Conservation (phyloP, 2,888 invertebrate species). For the Scotopteryx bipunctaria region DNA sequence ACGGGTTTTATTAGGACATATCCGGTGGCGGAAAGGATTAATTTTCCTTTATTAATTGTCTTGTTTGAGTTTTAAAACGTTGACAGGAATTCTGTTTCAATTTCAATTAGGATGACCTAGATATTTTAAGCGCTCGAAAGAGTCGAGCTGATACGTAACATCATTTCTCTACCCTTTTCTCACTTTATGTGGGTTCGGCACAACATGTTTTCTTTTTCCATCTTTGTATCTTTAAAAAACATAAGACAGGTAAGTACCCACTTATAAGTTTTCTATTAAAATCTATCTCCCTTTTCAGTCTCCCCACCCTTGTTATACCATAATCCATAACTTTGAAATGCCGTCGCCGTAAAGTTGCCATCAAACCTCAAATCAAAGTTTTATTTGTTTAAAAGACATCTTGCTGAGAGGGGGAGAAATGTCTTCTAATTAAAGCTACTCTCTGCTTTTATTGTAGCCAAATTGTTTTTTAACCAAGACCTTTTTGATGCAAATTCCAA, state of each 20-base stretch:
- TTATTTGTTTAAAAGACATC: slow-evolving; percentile 72
- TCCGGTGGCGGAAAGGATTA: slow-evolving; percentile 60
- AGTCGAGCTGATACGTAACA: too few species aligned
- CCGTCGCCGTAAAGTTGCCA: slow-evolving; percentile 26
- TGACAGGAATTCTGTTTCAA: slow-evolving; percentile 8
- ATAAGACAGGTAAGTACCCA: too few species aligned
- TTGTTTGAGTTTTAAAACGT: slow-evolving; percentile 34
- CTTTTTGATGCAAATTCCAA: slow-evolving; percentile 22
- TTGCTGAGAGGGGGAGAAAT: slow-evolving; percentile 37
- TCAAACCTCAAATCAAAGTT: slow-evolving; percentile 52
- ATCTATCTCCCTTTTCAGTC: not conserved
- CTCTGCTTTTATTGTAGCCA: slow-evolving; percentile 61
- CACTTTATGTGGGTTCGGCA: too few species aligned
- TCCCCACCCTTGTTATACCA: slow-evolving; percentile 8
- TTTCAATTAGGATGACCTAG: too few species aligned
- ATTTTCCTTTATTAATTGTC: slow-evolving; percentile 40
- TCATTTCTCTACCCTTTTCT: too few species aligned
- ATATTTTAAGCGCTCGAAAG: too few species aligned
- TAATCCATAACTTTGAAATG: slow-evolving; percentile 5
- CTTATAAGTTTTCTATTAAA: not conserved
- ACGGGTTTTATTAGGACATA: slow-evolving; percentile 61
- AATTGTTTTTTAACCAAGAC: slow-evolving; percentile 74
- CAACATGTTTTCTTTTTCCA: too few species aligned
- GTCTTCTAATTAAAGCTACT: slow-evolving; percentile 67
- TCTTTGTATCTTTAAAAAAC: too few species aligned